Conservation (phyloP, 2,888 invertebrate species). For the Rutpela maculata region DNA sequence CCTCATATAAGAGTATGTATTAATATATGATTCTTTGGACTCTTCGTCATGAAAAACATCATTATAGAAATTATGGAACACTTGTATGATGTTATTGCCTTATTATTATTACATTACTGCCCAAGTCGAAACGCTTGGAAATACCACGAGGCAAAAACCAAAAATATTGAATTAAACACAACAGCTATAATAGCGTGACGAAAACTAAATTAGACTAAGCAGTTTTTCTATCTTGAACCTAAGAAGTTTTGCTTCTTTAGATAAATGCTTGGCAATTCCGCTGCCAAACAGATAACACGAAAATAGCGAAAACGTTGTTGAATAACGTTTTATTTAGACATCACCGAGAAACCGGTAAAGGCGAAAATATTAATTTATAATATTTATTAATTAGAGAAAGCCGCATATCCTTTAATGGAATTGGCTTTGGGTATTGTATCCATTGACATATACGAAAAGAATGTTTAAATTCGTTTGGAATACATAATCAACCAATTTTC, state of each 20-base stretch:
- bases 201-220: slow-evolving; percentile 5
- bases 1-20: not conserved
- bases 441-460: not conserved
- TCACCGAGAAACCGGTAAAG: not conserved
- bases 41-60: not conserved
- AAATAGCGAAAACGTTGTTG: not conserved
- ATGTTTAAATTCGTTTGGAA: not conserved
- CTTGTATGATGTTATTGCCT: not conserved
- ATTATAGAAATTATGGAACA: not conserved
- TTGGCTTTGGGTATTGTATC: not conserved
- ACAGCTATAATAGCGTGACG: slow-evolving; percentile 7
- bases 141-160: slow-evolving; percentile 13
- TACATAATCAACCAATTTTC: not conserved
- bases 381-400: not conserved
- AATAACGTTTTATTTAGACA: not conserved
- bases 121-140: slow-evolving; percentile 11
- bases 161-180: slow-evolving; percentile 2
- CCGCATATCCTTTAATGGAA: not conserved
- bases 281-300: not conserved
- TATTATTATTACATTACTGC: slow-evolving; percentile 1
- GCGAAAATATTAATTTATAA: not conserved
- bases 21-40: not conserved
- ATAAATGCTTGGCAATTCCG: slow-evolving; percentile 10
- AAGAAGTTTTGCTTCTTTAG: slow-evolving; percentile 10
- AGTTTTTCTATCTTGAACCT: slow-evolving; percentile 5